A percentile compares a stretch with the other conserved stretches of the same genome.
phyloP scores from a whole-genome alignment of 1,140 invertebrate genomes.

The Drosophila baimaii region DNA sequence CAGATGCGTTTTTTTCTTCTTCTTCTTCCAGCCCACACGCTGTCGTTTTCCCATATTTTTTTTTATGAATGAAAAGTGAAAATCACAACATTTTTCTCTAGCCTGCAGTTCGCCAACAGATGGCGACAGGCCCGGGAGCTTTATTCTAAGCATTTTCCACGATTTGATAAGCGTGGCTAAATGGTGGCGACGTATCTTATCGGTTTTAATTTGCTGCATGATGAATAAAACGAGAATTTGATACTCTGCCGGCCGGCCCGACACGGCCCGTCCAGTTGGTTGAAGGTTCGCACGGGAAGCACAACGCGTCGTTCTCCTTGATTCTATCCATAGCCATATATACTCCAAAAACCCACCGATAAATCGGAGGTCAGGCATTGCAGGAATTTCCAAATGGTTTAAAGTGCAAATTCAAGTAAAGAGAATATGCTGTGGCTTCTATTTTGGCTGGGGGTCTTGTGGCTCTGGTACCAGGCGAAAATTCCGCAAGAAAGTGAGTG shows the following conservation, averaged over 20 bases:
- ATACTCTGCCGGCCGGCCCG: slow-evolving; percentile 30
- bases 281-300: slow-evolving; percentile 36
- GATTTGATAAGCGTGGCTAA: slow-evolving; percentile 61
- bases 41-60: not conserved
- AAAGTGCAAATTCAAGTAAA: slow-evolving; percentile 36
- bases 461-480: slow-evolving; percentile 50
- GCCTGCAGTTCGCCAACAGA: slow-evolving; percentile 33
- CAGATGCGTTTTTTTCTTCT: slow-evolving; percentile 19
- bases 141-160: slow-evolving; percentile 7
- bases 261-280: slow-evolving; percentile 40
- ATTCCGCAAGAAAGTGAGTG: slow-evolving; percentile 60
- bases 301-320: slow-evolving; percentile 1
- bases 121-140: slow-evolving; percentile 27
- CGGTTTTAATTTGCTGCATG: slow-evolving; percentile 59
- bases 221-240: slow-evolving; percentile 58
- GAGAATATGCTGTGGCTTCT: slow-evolving; percentile 63
- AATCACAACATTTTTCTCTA: slow-evolving; percentile 15
- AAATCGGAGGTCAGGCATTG: slow-evolving; percentile 31
- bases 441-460: slow-evolving; percentile 60
- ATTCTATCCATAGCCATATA: slow-evolving; percentile 3
- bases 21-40: slow-evolving; percentile 54
- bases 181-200: slow-evolving; percentile 63
- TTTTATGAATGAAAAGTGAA: slow-evolving; percentile 73
- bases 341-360: not conserved
- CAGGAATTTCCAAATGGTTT: slow-evolving; percentile 53